These are phyloP conservation scores for Raja brachyura DNA, from an alignment of 2,113 vertebrate species.

Conservation along the genomic window DNA sequence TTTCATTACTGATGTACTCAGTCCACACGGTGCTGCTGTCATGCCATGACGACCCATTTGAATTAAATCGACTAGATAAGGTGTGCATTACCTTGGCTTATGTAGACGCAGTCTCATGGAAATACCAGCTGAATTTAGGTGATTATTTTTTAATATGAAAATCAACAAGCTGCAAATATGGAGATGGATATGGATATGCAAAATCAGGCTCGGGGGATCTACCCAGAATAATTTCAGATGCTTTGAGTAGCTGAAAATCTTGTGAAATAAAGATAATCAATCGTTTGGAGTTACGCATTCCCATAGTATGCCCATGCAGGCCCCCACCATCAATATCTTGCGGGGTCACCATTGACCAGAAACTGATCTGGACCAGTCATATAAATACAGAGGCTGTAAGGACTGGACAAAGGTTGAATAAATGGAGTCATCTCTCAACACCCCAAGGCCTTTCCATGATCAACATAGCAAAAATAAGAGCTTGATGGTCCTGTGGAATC, in stretches of 20 bases:
- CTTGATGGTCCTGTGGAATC: too few species aligned
- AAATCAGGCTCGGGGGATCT: not conserved
- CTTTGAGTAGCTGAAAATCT: not conserved
- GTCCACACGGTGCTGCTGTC: not conserved
- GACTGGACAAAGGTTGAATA: too few species aligned
- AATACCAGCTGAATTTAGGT: not conserved
- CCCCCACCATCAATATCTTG: too few species aligned
- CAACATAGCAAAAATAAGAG: too few species aligned
- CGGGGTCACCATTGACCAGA: too few species aligned
- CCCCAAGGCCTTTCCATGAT: too few species aligned
- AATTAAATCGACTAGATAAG: not conserved
- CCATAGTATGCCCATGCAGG: too few species aligned
- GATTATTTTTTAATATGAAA: not conserved
- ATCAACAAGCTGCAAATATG: not conserved
- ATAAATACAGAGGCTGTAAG: too few species aligned
- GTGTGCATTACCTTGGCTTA: not conserved
- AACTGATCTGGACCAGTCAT: too few species aligned
- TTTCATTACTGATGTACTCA: not conserved
- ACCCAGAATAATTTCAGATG: not conserved
- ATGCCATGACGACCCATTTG: not conserved
- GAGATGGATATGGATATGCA: not conserved
- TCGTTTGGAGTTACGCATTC: not conserved
- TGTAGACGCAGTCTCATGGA: not conserved
- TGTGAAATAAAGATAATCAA: not conserved
- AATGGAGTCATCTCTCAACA: too few species aligned